Conservation (phyloP, 2,113 vertebrate species). For the Eulemur macaco region DNA sequence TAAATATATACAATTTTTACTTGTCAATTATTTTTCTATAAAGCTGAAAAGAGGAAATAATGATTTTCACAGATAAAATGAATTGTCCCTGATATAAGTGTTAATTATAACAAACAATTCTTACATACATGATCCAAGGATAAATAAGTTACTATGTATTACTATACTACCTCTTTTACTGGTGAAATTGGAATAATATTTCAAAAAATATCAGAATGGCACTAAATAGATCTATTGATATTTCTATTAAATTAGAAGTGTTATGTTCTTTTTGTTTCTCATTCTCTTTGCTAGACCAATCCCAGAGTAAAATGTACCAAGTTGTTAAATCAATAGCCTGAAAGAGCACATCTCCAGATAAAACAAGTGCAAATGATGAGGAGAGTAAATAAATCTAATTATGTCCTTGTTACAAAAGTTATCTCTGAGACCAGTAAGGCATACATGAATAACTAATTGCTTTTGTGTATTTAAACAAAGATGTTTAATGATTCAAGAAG, state of each 20-base stretch:
- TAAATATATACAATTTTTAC: background rate
- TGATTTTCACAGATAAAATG: background rate
- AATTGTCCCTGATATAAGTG: background rate
- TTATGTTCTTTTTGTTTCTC: background rate
- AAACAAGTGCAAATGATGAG: conserved; percentile 7
- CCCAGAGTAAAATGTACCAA: background rate
- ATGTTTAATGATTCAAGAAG: background rate
- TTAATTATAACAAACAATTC: background rate
- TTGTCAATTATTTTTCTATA: background rate
- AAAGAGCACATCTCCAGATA: conserved; percentile 19
- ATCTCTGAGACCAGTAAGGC: background rate
- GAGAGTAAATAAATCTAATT: background rate
- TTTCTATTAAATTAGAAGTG: background rate
- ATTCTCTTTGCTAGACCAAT: background rate
- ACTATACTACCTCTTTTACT: background rate
- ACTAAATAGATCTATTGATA: background rate
- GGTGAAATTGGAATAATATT: background rate
- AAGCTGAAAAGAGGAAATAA: background rate
- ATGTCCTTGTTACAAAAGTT: background rate
- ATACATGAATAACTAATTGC: background rate
- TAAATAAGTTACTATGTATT: background rate
- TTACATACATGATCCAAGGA: background rate
- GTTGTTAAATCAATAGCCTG: conserved; percentile 37
- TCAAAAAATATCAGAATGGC: background rate
- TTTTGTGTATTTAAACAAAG: conserved; percentile 38